Conservation (phyloP, 23 tunicate species). For the Corella eumyota region DNA sequence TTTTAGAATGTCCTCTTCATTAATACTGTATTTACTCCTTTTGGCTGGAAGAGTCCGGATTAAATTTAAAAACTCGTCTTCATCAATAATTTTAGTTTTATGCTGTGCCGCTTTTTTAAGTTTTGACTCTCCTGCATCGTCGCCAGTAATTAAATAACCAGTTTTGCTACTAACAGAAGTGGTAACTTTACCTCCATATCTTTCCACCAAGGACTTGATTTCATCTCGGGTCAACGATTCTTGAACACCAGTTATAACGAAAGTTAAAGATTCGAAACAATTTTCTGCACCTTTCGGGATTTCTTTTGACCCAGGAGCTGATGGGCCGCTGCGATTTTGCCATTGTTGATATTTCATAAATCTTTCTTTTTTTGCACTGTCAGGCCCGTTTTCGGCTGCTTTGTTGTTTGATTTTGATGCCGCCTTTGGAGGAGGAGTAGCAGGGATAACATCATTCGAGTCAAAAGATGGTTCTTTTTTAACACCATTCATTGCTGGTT, state of each 20-base stretch:
- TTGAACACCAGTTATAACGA: slow-evolving; percentile 84
- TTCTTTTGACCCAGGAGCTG: slow-evolving; percentile 82
- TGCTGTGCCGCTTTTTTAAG: slow-evolving; percentile 76
- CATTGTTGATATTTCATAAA: slow-evolving; percentile 63
- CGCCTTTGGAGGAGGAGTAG: no score
- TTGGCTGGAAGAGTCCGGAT: slow-evolving; percentile 68
- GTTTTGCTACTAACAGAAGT: slow-evolving; percentile 82
- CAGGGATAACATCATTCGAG: no score
- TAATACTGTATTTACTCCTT: slow-evolving; percentile 62
- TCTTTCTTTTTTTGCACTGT: slow-evolving; percentile 52
- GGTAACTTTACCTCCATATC: slow-evolving; percentile 89
- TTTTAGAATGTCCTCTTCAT: no score
- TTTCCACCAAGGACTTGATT: slow-evolving; percentile 62
- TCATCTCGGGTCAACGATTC: slow-evolving; percentile 86
- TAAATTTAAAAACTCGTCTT: slow-evolving; percentile 75
- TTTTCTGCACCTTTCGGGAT: slow-evolving; percentile 69
- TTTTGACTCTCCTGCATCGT: slow-evolving; percentile 88
- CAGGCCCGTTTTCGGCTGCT: no score
- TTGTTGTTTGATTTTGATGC: no score
- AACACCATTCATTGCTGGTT: no score
- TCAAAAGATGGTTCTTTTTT: no score
- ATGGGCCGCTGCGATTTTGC: slow-evolving; percentile 83
- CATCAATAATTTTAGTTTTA: slow-evolving; percentile 62
- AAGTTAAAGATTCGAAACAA: slow-evolving; percentile 80
- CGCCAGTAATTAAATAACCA: slow-evolving; percentile 59